Conservation (phyloP, 1,140 invertebrate genomes). For the Nephotettix cincticeps region DNA sequence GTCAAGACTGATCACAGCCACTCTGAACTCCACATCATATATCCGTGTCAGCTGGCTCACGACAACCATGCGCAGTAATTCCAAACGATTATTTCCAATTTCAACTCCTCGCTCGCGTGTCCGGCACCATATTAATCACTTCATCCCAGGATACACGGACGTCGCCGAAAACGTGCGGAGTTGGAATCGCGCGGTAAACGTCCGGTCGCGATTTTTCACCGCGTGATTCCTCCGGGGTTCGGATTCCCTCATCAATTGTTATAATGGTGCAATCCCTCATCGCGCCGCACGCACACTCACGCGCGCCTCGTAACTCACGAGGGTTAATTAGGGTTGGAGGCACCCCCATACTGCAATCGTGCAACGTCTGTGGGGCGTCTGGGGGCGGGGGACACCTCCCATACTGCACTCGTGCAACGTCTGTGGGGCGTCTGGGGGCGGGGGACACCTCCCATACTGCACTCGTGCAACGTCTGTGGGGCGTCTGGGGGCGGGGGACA, state of each 20-base stretch:
- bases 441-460: too few species aligned
- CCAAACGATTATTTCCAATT: too few species aligned
- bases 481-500: not conserved
- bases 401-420: too few species aligned
- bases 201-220: slow-evolving; percentile 14
- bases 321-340: slow-evolving; percentile 5
- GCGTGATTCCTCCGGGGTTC: slow-evolving; percentile 8
- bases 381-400: not conserved
- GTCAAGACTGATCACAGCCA: too few species aligned
- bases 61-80: too few species aligned
- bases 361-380: not conserved
- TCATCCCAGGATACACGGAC: too few species aligned
- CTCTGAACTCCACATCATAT: too few species aligned
- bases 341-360: too few species aligned
- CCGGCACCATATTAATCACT: too few species aligned
- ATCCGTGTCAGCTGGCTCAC: too few species aligned
- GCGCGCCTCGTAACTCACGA: not conserved
- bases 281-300: not conserved
- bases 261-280: slow-evolving; percentile 14
- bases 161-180: not conserved
- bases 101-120: too few species aligned
- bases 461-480: not conserved
- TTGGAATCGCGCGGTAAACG: not conserved
- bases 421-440: not conserved
- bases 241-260: slow-evolving; percentile 11